phyloP scores from a whole-genome alignment of 2,113 vertebrate genomes.

The Anthoscopus minutus region DNA sequence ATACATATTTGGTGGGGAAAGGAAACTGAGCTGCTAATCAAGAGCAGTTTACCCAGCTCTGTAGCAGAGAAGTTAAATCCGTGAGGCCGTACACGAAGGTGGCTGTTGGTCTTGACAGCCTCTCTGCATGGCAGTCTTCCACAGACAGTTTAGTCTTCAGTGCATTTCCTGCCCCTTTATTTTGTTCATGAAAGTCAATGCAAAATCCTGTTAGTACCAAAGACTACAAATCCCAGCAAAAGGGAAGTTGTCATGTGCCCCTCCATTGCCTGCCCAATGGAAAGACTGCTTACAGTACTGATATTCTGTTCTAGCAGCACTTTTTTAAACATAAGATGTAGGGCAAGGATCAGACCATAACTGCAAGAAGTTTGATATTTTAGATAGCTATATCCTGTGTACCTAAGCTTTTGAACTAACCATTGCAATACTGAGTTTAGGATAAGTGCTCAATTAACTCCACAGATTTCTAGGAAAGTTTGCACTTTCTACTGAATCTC shows the following conservation, averaged over 20 bases:
- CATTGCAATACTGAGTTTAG: background rate
- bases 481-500: background rate
- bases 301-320: background rate
- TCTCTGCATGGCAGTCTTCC: background rate
- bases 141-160: background rate
- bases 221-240: background rate
- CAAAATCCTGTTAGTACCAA: background rate
- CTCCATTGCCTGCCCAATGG: background rate
- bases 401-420: background rate
- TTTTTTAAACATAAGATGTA: background rate
- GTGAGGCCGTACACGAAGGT: accelerated
- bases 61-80: background rate
- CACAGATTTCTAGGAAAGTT: background rate
- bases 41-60: background rate
- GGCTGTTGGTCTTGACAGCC: background rate
- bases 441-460: background rate
- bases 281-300: background rate
- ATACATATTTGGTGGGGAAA: background rate
- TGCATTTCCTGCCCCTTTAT: background rate
- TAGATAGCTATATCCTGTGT: background rate
- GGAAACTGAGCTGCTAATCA: background rate
- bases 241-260: background rate
- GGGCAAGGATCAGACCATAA: background rate
- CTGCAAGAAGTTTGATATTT: background rate
- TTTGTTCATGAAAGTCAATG: background rate